Base-by-base conservation (phyloP, 2,797 vertebrate species). In the Loris lydekkerianus region DNA sequence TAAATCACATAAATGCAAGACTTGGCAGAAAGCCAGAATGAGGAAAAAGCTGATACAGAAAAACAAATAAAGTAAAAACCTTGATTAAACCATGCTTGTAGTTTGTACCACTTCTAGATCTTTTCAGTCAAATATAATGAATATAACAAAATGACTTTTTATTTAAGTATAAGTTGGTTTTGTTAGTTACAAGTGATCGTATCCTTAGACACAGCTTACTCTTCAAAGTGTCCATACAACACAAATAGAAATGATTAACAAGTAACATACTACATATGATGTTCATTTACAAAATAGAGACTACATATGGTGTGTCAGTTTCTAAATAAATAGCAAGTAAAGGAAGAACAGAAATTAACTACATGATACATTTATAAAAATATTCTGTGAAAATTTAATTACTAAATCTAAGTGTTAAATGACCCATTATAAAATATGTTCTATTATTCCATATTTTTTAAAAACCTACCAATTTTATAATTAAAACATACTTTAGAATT, bases 401-500 rank as follows among this genome's bases (percentile, higher is more conserved):
- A 91, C 60, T 43, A 86, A 91, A 72, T 65, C 43, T 63, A 85
- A 85, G 34, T 88, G 49, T 78, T 91, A 91, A 93, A 34, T 13
- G 75, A 1, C 18, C 60, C 56, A 93, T 40, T 49, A 49, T 49
- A 76, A 76, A 72, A 67, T 77, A 6, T 10, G 86, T 56, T 53
- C 49, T 81, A 91, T 8, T 89, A 21, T 27, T 53, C 18, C 37
- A 37, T 53, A 27, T 37, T 84, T 80, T 90, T 46, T 2, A 82
- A 69, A 87, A 84, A 60, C 73, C 11, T 7, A 73, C 31, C 34
- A 92, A 73, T 70, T 86, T 81, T 81, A 88, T 49, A 43, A 93
- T 40, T 14, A 91, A 93, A 69, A 73, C 13, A 37, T 78, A 96
- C 72, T 67, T 92, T 89, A 97, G 97, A 82, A 86, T 97, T 91